phyloP scores from a whole-genome alignment of 2,888 invertebrate genomes.

The Rotaria macrura region DNA sequence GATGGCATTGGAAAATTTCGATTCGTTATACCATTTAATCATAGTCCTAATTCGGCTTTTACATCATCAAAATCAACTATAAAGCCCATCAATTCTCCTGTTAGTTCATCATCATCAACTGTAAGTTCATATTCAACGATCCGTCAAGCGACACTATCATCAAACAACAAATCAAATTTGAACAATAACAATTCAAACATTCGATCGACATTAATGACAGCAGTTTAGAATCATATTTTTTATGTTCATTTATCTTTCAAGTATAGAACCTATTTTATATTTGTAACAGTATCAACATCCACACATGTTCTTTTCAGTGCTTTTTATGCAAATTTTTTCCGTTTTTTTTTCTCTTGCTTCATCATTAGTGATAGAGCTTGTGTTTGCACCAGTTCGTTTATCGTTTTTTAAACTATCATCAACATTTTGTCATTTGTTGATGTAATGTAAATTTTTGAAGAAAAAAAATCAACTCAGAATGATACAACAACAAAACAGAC shows the following conservation, averaged over 20 bases:
- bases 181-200: not conserved
- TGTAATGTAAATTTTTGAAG: not conserved
- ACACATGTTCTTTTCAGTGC: not conserved
- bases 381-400: not conserved
- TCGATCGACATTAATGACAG: not conserved
- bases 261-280: not conserved
- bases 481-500: not conserved
- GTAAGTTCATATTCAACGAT: not conserved
- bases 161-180: not conserved
- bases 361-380: not conserved
- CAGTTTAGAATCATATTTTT: not conserved
- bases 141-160: not conserved
- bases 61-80: not conserved
- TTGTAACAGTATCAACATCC: not conserved
- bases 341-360: not conserved
- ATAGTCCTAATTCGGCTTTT: not conserved
- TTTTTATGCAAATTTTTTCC: not conserved
- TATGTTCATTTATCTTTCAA: not conserved
- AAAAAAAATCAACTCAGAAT: not conserved
- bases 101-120: not conserved
- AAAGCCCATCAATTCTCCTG: not conserved
- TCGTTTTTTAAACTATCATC: not conserved
- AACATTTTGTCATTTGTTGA: not conserved
- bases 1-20: conserved; percentile 6
- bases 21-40: conserved; percentile 16